phyloP scores from a whole-genome alignment of 1,140 invertebrate species.

The Liolophura sinensis region DNA sequence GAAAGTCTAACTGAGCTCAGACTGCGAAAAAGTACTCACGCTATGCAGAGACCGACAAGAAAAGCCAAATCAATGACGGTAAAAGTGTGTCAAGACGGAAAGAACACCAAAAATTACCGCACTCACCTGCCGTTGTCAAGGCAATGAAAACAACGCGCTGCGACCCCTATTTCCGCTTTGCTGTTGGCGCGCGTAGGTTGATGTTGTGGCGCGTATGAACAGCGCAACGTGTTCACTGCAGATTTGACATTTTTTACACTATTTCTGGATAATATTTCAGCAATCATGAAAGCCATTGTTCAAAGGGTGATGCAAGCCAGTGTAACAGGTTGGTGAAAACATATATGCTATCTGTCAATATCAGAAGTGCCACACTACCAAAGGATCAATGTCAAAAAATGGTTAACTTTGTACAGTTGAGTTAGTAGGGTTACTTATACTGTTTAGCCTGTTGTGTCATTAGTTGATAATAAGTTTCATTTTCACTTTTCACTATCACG shows the following conservation, averaged over 20 bases:
- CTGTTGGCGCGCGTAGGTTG: conserved; percentile 4
- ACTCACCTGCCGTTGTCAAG: neutral
- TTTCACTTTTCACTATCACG: too few relatives aligned
- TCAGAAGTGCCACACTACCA: too few relatives aligned
- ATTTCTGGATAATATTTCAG: neutral
- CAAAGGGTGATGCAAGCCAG: conserved; percentile 74
- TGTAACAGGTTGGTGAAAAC: conserved; percentile 67
- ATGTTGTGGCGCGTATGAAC: conserved; percentile 3
- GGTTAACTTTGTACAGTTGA: too few relatives aligned
- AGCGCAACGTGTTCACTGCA: neutral
- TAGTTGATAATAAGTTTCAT: too few relatives aligned
- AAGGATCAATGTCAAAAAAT: too few relatives aligned
- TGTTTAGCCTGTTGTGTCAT: too few relatives aligned
- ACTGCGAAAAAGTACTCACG: too few relatives aligned
- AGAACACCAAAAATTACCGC: conserved; percentile 7
- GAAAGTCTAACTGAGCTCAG: too few relatives aligned
- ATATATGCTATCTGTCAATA: neutral
- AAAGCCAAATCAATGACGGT: too few relatives aligned
- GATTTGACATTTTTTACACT: neutral
- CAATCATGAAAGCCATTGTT: conserved; percentile 72
- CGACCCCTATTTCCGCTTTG: conserved; percentile 3
- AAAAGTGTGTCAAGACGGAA: neutral
- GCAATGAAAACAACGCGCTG: neutral
- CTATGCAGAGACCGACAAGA: too few relatives aligned
- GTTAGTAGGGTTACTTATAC: too few relatives aligned